phyloP scores from a whole-genome alignment of 2,113 vertebrate species.

The Anguilla japonica region DNA sequence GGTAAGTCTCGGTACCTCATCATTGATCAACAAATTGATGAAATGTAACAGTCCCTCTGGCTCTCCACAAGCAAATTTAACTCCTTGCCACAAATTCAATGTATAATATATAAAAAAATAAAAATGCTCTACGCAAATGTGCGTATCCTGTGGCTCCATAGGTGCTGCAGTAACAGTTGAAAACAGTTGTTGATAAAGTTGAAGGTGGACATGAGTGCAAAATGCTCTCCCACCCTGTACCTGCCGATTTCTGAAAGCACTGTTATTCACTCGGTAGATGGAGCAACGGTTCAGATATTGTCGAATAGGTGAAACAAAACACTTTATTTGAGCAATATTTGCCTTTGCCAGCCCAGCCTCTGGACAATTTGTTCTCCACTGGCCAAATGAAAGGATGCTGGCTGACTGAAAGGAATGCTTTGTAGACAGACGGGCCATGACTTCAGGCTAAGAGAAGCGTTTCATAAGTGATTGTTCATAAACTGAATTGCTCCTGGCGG shows the following conservation, averaged over 20 bases:
- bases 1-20: slow-evolving; percentile 64
- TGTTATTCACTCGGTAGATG: not conserved
- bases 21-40: not conserved
- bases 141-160: not conserved
- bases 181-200: not conserved
- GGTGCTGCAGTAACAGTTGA: not conserved
- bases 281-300: not conserved
- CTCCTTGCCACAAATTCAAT: not conserved
- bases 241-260: not conserved
- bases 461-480: slow-evolving; percentile 22
- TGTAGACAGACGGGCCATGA: slow-evolving; percentile 8
- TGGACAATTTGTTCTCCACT: not conserved
- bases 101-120: not conserved
- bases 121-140: not conserved
- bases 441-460: not conserved
- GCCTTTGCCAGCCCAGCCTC: not conserved
- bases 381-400: slow-evolving; percentile 8
- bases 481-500: slow-evolving; percentile 8
- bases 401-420: not conserved
- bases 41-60: not conserved
- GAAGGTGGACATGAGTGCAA: not conserved
- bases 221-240: not conserved
- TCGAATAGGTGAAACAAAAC: not conserved
- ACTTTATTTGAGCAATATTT: not conserved
- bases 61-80: not conserved